phyloP scores from a whole-genome alignment of 1,140 invertebrate species.

The Meloidogyne hapla region DNA sequence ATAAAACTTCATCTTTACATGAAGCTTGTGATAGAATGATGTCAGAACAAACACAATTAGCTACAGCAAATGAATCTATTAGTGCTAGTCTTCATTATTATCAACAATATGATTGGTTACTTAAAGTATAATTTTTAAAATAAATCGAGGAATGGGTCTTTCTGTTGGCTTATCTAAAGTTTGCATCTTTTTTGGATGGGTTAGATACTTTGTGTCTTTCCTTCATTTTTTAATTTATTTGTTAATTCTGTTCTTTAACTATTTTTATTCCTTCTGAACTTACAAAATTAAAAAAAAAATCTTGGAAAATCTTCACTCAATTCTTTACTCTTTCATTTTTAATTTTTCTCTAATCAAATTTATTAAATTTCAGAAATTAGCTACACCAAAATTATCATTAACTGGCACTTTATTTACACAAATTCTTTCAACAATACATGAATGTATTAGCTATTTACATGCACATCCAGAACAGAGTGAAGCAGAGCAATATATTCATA shows the following conservation, averaged over 20 bases:
- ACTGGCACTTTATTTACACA: conserved; percentile 61
- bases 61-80: conserved; percentile 55
- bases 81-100: conserved; percentile 64
- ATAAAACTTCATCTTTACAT: conserved; percentile 58
- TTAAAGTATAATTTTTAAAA: conserved; percentile 50
- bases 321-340: too few species aligned
- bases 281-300: too few species aligned
- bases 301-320: too few species aligned
- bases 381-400: conserved; percentile 50
- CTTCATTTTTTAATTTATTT: too few species aligned
- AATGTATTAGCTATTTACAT: conserved; percentile 56
- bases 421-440: conserved; percentile 61
- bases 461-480: conserved; percentile 56
- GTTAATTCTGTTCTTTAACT: too few species aligned
- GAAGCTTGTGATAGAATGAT: conserved; percentile 62
- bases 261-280: too few species aligned
- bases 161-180: too few species aligned
- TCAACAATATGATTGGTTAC: conserved; percentile 61
- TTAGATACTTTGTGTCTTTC: too few species aligned
- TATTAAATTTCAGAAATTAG: conserved; percentile 46
- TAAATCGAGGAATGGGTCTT: too few species aligned
- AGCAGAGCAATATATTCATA: conserved; percentile 50
- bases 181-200: too few species aligned
- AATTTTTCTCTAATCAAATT: neutral
- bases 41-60: conserved; percentile 60